Conservation (phyloP, 2,113 vertebrate species). For the Lamprologus tigripictilis region DNA sequence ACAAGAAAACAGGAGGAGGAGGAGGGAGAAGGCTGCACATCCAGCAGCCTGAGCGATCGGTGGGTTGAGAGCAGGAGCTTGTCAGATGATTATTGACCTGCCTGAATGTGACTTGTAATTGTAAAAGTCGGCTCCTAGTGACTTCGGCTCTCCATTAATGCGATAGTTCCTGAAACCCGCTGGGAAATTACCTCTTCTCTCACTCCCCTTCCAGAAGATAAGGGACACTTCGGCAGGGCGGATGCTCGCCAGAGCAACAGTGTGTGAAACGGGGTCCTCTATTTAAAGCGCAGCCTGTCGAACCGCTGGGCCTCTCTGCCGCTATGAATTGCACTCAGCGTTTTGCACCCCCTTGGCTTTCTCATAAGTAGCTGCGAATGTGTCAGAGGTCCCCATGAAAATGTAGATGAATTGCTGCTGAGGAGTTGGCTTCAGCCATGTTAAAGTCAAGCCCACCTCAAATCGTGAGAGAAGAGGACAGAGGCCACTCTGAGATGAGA, state of each 20-base stretch:
- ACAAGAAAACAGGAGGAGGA: neutral
- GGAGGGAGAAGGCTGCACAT: neutral
- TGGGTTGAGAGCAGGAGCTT: neutral
- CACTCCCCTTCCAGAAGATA: slow-evolving; percentile 7
- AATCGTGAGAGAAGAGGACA: neutral
- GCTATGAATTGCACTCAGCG: neutral
- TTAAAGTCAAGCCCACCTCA: neutral
- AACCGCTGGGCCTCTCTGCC: neutral
- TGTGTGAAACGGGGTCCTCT: slow-evolving; percentile 8
- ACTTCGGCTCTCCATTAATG: neutral
- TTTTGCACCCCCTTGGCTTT: neutral
- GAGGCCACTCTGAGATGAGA: neutral
- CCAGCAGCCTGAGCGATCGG: neutral
- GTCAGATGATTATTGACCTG: slow-evolving; percentile 13
- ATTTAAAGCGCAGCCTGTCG: neutral
- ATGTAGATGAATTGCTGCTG: neutral
- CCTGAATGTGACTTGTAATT: slow-evolving; percentile 2
- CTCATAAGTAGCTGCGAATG: neutral
- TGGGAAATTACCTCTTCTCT: slow-evolving; percentile 39
- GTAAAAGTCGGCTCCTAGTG: neutral
- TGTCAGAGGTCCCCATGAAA: neutral
- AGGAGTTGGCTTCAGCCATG: neutral
- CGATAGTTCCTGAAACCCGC: neutral
- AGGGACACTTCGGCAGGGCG: neutral
- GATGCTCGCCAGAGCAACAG: neutral